phyloP scores from a whole-genome alignment of 1,140 invertebrate species.

The Ceratina calcarata region DNA sequence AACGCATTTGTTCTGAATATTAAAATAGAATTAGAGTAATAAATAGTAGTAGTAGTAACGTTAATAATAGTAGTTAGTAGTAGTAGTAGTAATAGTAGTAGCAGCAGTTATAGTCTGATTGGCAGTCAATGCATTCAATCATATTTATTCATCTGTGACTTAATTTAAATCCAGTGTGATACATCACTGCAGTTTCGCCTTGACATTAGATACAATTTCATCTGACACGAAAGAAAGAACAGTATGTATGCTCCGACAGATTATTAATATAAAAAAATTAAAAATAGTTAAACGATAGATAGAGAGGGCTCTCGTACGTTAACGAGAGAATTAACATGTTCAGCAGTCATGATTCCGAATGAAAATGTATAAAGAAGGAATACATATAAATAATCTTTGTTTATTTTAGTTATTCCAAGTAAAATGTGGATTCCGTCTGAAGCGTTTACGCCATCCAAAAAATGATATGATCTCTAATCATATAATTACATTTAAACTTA shows the following conservation, averaged over 20 bases:
- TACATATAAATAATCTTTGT: conserved; percentile 1
- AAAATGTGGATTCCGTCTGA: not conserved
- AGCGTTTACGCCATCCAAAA: not conserved
- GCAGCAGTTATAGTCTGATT: conserved; percentile 18
- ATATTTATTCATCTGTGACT: conserved; percentile 3
- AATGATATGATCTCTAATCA: conserved; percentile 27
- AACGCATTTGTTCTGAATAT: conserved; percentile 6
- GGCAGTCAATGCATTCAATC: conserved; percentile 32
- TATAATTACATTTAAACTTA: conserved; percentile 18
- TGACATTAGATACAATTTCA: conserved; percentile 36
- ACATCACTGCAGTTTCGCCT: conserved; percentile 40
- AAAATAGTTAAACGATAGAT: not conserved
- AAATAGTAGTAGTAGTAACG: too few relatives aligned
- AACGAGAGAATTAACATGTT: not conserved
- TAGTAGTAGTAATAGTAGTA: not conserved
- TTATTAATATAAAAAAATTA: not conserved
- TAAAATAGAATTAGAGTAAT: conserved; percentile 7
- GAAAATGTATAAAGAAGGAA: conserved; percentile 1
- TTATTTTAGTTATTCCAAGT: conserved; percentile 12
- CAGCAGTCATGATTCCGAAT: not conserved
- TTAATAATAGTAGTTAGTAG: not conserved
- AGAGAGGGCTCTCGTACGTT: too few relatives aligned
- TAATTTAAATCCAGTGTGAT: conserved; percentile 28
- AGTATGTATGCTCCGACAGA: not conserved
- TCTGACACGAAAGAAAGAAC: not conserved